phyloP scores from a whole-genome alignment of 2,113 vertebrate species.

The Penelope pileata region DNA sequence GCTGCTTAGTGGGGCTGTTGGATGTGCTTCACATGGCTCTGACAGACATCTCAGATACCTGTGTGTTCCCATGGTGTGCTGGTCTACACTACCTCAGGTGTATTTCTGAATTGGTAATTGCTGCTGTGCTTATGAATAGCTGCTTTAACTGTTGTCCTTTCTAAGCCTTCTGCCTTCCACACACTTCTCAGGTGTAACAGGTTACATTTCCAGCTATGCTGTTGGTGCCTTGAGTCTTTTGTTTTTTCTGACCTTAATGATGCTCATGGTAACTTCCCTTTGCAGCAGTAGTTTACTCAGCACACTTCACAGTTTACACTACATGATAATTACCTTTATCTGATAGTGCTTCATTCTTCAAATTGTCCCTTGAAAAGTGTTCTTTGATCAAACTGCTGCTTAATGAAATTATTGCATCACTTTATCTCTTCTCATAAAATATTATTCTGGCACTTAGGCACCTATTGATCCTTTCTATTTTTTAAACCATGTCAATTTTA shows the following conservation, averaged over 20 bases:
- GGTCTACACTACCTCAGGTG: neutral
- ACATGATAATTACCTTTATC: neutral
- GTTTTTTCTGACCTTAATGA: neutral
- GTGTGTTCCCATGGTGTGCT: accelerated
- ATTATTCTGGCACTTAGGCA: neutral
- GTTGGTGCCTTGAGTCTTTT: neutral
- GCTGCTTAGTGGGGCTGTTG: neutral
- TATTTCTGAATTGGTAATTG: neutral
- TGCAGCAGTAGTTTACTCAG: neutral
- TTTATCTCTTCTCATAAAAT: neutral
- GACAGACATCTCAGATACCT: neutral
- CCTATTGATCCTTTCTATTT: neutral
- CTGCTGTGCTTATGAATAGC: neutral
- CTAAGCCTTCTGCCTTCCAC: neutral
- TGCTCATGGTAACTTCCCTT: neutral
- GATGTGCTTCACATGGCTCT: neutral
- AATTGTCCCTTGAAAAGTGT: neutral
- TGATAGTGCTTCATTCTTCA: neutral
- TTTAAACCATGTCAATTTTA: neutral
- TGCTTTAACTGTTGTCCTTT: neutral
- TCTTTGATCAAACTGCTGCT: neutral
- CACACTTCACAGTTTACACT: neutral
- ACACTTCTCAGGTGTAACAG: neutral
- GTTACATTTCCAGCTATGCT: neutral
- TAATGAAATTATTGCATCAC: neutral